Evolutionary conservation across 1,140 invertebrate genomes (phyloP), one percentile per base, ranked within the genome.

Genomic region (Helicorthomorpha holstii): DNA sequence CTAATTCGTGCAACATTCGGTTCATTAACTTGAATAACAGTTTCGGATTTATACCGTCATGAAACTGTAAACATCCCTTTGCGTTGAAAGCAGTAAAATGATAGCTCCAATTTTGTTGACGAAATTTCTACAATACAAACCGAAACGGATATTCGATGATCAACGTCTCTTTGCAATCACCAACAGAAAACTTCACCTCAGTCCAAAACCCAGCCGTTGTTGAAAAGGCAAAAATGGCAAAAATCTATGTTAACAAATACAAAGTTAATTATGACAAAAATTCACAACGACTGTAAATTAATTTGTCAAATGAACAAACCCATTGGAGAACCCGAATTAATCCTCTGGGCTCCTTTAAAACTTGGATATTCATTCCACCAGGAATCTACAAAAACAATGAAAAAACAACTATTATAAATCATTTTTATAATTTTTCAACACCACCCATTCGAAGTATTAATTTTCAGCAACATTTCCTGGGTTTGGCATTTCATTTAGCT

Each of bases 291-390:
- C 43, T 52, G 10, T 57, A 34, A 51, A 7, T 24, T 47, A 46
- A 22, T 21, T 55, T 10, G 22, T 23, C 46, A 49, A n/a, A 47
- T 49, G 58, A 27, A 64, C 63, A 63, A 62, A 70, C 73, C 60
- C 76, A 71, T 65, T 77, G 73, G 45, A 78, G 59, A 48, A 76
- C 63, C 56, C 74, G 64, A 63, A 78, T 76, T 52, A 78, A 73
- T 19, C 75, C 75, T 53, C 73, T 59, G 16, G 75, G 75, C 58
- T 77, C 75, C 56, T 73, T 69, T 55, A 76, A 71, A 24, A 69
- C 70, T 26, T 66, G 61, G 3, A 71, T 63, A 58, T 74, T 75
- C 16, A 74, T n/a, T n/a, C n/a, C n/a, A n/a, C n/a, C n/a, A n/a
- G n/a, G n/a, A n/a, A n/a, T n/a, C n/a, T n/a, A n/a, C n/a, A n/a